phyloP scores from a whole-genome alignment of 2,113 vertebrate species.

The Crotalus helleri region DNA sequence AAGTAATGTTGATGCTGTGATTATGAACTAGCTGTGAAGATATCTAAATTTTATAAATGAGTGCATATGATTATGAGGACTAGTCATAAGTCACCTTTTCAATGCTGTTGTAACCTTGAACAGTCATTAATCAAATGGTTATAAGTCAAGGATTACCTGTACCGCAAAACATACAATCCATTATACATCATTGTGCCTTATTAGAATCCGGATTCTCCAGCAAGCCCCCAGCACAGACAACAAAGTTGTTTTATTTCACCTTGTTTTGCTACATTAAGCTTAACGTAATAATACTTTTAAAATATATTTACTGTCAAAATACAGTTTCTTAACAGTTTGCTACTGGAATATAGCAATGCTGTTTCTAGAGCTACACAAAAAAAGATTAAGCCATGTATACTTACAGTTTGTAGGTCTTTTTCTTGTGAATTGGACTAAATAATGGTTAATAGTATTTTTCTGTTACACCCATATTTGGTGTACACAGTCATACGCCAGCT shows the following conservation, averaged over 20 bases:
- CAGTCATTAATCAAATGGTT: no score
- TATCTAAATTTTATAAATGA: neutral
- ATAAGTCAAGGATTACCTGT: neutral
- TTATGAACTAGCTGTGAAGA: neutral
- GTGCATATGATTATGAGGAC: neutral
- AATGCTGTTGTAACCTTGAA: no score
- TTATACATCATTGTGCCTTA: neutral
- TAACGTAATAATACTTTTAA: neutral
- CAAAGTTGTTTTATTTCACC: neutral
- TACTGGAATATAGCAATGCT: neutral
- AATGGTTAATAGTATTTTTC: neutral
- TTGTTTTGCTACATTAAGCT: neutral
- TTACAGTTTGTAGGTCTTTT: neutral
- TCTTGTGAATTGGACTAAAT: neutral
- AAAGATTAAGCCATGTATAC: neutral
- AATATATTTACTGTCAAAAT: neutral
- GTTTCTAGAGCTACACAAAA: neutral
- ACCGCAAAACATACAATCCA: neutral
- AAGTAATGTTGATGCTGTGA: neutral
- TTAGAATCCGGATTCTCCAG: neutral
- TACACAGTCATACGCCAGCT: neutral
- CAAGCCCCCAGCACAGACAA: neutral
- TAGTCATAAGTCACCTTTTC: no score
- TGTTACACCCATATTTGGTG: neutral
- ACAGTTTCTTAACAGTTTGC: neutral